These are phyloP conservation scores for Pristionchus exspectatus DNA, from an alignment of 2,888 invertebrate genomes.

Conservation along the genomic window DNA sequence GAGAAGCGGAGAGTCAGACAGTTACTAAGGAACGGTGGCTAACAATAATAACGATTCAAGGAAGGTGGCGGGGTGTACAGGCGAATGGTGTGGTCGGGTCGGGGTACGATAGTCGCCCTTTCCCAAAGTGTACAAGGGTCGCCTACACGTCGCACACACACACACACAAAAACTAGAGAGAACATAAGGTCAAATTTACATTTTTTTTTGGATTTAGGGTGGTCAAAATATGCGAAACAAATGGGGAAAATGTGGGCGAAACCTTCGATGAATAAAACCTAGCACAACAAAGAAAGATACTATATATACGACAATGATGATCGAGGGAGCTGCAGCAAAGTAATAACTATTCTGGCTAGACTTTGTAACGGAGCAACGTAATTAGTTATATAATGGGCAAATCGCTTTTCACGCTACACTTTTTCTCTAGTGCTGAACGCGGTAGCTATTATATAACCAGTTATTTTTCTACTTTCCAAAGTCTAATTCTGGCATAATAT, in stretches of 20 bases:
- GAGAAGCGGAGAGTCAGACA: not conserved
- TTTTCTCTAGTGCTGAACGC: no score
- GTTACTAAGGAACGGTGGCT: not conserved
- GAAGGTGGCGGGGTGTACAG: constrained; percentile 1
- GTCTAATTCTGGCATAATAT: not conserved
- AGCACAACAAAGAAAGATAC: not conserved
- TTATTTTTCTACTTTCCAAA: no score
- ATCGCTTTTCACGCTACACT: no score
- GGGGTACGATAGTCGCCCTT: constrained; percentile 14
- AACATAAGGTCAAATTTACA: constrained; percentile 2
- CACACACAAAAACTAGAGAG: not conserved
- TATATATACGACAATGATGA: not conserved
- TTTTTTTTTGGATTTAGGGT: not conserved
- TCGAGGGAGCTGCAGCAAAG: not conserved
- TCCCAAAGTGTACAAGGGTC: constrained; percentile 22
- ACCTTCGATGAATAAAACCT: not conserved
- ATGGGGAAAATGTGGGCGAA: not conserved
- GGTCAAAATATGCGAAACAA: not conserved
- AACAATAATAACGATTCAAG: not conserved
- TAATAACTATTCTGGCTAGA: not conserved
- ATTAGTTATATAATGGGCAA: no score
- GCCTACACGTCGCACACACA: constrained; percentile 6
- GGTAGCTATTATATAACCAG: no score
- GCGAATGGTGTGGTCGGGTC: constrained; percentile 11
- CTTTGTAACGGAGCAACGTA: no score